Evolutionary conservation across 2,113 vertebrate species (phyloP), one percentile per base, ranked within the genome.

Genomic region (Nothoprocta perdicaria): DNA sequence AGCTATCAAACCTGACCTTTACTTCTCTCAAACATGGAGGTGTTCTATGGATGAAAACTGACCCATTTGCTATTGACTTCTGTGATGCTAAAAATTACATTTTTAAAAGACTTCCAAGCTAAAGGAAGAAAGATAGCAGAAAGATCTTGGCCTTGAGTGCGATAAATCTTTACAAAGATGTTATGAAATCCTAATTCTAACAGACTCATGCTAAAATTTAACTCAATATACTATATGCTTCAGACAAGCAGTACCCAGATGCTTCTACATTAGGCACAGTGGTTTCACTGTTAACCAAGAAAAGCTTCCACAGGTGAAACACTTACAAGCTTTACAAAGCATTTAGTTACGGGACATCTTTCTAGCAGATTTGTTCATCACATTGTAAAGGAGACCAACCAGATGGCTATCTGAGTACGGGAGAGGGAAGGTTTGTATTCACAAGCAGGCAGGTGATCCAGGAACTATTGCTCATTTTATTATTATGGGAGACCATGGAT

Each of bases 41-140:
- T 84, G 15, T n/a, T 7, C 29, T 48, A 43, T 67, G 46, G 67
- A 55, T 52, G 55, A 72, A 63, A 50, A 40, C 4, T 3, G 1
- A n/a, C 38, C 19, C 2, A 10, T 89, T 86, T 86, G 69, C 38
- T 73, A 26, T 57, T 0, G 0, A 62, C 19, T 89, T 81, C 12
- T n/a, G 60, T 4, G 29, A 4, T 31, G n/a, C 6, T 10, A 75
- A 63, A 74, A 21, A 21, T 3, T 2, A 4, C 8, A 0, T 43
- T 61, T 69, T 80, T 26, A 7, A 6, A 48, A 41, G 38, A 68
- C 9, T 62, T 84, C 4, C 21, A 48, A 75, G 26, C 24, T 55
- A 35, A 55, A 87, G 43, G 17, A 60, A 24, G 22, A 66, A 7
- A 52, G 5, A 12, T 31, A 80, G 23, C 31, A 77, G 68, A 66